Evolutionary conservation across 2,113 vertebrate genomes (phyloP).

Genomic region (Phaethon lepturus): DNA sequence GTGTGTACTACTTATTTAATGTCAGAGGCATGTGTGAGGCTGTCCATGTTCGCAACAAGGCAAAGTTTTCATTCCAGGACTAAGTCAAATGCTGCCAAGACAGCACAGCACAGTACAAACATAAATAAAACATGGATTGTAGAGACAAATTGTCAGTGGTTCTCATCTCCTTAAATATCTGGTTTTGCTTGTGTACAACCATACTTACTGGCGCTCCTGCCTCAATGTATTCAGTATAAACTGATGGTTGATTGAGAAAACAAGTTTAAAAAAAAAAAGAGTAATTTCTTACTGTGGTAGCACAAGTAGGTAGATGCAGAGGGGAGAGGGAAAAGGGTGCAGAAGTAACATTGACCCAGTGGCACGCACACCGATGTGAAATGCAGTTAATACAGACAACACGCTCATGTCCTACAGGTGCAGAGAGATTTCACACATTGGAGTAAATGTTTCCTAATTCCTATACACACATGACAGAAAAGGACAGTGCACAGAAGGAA

Average conservation of each 20-base stretch:
- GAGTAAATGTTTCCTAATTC: not conserved
- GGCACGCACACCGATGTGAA: not conserved
- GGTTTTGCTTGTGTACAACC: not conserved
- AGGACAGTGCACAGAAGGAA: not conserved
- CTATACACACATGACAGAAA: not conserved
- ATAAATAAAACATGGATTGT: slow-evolving; percentile 31
- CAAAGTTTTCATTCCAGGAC: not conserved
- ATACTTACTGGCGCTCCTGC: not conserved
- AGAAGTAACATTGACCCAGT: not conserved
- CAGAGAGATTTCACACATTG: not conserved
- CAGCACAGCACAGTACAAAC: not conserved
- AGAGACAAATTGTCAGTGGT: not conserved
- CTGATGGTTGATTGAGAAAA: not conserved
- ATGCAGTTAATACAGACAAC: not conserved
- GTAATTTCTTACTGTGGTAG: not conserved
- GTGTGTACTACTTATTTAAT: not conserved
- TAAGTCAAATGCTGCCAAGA: slow-evolving; percentile 6
- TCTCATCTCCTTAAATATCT: not conserved
- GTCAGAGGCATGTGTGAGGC: not conserved
- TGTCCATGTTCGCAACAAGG: not conserved
- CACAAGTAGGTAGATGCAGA: not conserved
- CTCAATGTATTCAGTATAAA: not conserved
- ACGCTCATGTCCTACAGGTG: not conserved
- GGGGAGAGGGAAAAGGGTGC: not conserved
- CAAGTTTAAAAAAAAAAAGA: not conserved